Base-by-base conservation (phyloP, 2,113 vertebrate genomes). In the Cyprinodon brontotheroides region DNA sequence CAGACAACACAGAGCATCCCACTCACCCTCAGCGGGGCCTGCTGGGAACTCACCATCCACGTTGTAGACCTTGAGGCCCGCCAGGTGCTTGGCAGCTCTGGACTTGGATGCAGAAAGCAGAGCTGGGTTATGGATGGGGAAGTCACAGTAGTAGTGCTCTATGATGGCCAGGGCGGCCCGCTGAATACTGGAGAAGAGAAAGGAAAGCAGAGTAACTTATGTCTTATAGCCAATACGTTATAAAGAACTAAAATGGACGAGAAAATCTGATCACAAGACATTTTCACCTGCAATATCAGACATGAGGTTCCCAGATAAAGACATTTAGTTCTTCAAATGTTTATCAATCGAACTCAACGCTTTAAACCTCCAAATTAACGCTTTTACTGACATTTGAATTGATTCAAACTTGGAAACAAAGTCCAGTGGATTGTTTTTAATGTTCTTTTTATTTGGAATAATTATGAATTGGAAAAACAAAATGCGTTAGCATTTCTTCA, bases 61-160 rank as follows among this genome's bases (percentile, higher is more conserved):
- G 20, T 93, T 96, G 93, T 96, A 96, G 85, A 97, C 96, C 86
- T 97, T 97, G 74, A 96, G 94, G 47, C 96, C 96, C 0, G 96
- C 95, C 93, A 96, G 94, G 86, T 96, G 96, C 61, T 97, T 96
- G 80, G 95, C 94, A 6, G 95, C 93, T 1, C 95, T 92, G 61
- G 95, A 95, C 71, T 96, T 97, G 82, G 95, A 96, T 79, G 95
- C 95, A n/a, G 95, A 95, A 53, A 96, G 91, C 84, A 96, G 86
- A 15, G 95, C 93, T 0, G 96, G 96, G 85, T 98, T 98, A 80
- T 97, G 95, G 89, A 97, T 94, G 2, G 95, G 91, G 92, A 98
- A 99, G 90, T 99, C 96, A 72, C 93, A 95, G 91, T 98, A 97
- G 93, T 98, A 99, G 82, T 96, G 96, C 90, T 98, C 96, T 77